Evolutionary conservation across 2,113 vertebrate genomes (phyloP).

Genomic region (Thermophis baileyi): DNA sequence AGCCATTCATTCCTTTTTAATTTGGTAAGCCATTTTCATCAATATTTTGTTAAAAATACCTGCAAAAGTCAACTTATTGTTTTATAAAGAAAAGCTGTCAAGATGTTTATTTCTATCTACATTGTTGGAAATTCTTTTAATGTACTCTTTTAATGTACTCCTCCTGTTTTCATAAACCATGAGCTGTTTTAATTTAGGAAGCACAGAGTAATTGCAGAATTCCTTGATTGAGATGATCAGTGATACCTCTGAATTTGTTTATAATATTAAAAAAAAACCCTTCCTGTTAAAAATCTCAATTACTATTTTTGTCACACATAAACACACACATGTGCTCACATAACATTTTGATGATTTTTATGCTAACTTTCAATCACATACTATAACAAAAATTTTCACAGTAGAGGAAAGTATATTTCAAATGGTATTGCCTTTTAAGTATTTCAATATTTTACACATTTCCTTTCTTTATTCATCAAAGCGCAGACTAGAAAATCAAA

Average conservation of each 20-base stretch:
- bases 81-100: neutral
- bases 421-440: neutral
- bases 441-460: neutral
- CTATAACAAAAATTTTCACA: neutral
- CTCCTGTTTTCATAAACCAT: neutral
- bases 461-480: neutral
- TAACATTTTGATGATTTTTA: neutral
- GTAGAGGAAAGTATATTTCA: neutral
- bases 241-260: neutral
- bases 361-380: neutral
- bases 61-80: neutral
- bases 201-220: neutral
- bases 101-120: neutral
- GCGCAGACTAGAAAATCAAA: conserved; percentile 8
- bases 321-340: neutral
- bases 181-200: neutral
- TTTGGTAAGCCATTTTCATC: neutral
- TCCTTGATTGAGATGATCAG: neutral
- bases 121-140: neutral
- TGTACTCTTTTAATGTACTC: neutral
- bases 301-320: neutral
- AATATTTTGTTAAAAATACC: neutral
- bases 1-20: neutral
- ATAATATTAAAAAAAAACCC: neutral
- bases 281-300: neutral